phyloP scores from a whole-genome alignment of 2,888 invertebrate species.

The Busseola fusca region DNA sequence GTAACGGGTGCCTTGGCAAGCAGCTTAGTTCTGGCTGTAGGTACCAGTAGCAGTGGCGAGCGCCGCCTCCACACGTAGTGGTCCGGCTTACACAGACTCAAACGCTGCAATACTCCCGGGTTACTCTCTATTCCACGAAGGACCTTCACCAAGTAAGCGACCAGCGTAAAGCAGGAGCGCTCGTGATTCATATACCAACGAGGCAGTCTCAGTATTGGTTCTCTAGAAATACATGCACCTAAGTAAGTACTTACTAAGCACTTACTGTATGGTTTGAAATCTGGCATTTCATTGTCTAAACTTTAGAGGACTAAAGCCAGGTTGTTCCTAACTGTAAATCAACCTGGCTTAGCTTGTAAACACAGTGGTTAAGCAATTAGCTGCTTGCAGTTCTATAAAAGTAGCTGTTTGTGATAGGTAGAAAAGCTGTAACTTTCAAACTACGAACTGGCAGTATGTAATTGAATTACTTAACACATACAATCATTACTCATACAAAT shows the following conservation, averaged over 20 bases:
- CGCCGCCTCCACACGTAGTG: too few species aligned
- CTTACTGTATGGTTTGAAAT: not conserved
- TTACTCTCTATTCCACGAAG: too few species aligned
- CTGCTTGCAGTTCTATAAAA: constrained; percentile 7
- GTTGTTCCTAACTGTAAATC: constrained; percentile 33
- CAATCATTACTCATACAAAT: constrained; percentile 13
- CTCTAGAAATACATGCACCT: not conserved
- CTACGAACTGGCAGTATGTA: not conserved
- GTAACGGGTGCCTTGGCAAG: too few species aligned
- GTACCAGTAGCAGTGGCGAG: too few species aligned
- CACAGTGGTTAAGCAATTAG: not conserved
- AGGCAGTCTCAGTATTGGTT: too few species aligned
- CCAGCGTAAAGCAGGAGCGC: too few species aligned
- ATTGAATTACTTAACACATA: constrained; percentile 21
- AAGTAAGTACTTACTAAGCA: not conserved
- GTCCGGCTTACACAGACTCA: too few species aligned
- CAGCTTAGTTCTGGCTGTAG: too few species aligned
- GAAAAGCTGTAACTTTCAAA: constrained; percentile 1
- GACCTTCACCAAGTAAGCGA: too few species aligned
- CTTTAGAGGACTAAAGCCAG: constrained; percentile 27
- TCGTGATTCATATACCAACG: too few species aligned
- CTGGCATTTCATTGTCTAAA: constrained; percentile 27
- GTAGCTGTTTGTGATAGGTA: not conserved
- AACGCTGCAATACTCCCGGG: too few species aligned
- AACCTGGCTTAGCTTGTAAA: constrained; percentile 7